Conservation (phyloP, 1,140 invertebrate genomes). For the Drosophila mayri region DNA sequence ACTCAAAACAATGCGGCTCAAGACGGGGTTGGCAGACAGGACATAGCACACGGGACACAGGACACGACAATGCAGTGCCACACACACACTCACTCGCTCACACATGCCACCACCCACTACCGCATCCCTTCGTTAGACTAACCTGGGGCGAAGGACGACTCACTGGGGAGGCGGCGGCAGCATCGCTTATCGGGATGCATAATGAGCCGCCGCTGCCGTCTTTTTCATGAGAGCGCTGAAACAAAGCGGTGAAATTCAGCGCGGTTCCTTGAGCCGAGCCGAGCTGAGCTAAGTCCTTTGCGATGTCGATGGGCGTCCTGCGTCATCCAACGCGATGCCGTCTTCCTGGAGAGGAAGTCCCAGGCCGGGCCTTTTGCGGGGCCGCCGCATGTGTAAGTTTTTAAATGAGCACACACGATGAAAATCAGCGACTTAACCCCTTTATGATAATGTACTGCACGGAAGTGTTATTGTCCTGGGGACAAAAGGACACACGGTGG, state of each 20-base stretch:
- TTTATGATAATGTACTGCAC: constrained; percentile 83
- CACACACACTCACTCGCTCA: not conserved
- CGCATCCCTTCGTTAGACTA: constrained; percentile 45
- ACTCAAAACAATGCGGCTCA: constrained; percentile 63
- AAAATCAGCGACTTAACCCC: constrained; percentile 84
- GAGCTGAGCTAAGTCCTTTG: constrained; percentile 18
- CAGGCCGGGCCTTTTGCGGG: constrained; percentile 31
- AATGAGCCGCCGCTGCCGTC: constrained; percentile 80
- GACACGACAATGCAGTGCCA: constrained; percentile 39
- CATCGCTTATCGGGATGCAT: constrained; percentile 79
- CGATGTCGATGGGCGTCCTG: constrained; percentile 10
- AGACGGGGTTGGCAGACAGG: constrained; percentile 61
- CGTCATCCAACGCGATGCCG: constrained; percentile 3
- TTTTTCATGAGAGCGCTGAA: constrained; percentile 70
- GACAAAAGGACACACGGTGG: constrained; percentile 77
- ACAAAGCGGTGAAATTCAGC: constrained; percentile 83
- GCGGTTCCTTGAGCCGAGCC: constrained; percentile 64
- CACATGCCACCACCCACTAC: constrained; percentile 35
- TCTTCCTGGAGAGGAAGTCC: constrained; percentile 32
- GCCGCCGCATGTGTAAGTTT: constrained; percentile 60
- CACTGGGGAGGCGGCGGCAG: constrained; percentile 65
- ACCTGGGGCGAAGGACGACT: constrained; percentile 76
- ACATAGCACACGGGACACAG: constrained; percentile 29
- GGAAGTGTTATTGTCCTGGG: constrained; percentile 83
- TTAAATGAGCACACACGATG: constrained; percentile 82